Evolutionary conservation across 2,113 vertebrate species (phyloP).

Genomic region (Hystrix cristata): DNA sequence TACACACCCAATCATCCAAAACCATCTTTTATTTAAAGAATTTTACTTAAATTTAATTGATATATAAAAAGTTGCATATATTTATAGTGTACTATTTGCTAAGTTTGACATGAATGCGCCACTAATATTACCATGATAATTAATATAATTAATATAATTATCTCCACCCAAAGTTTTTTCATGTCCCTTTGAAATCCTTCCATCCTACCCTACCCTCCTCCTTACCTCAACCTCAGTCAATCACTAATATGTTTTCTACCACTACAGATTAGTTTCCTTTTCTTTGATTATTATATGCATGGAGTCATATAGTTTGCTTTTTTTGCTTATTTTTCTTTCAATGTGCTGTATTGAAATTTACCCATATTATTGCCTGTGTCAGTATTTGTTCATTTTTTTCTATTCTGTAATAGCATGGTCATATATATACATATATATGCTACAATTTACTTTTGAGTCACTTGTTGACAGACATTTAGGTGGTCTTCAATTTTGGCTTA

Average conservation of each 20-base stretch:
- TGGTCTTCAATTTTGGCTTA: not conserved
- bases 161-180: not conserved
- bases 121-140: not conserved
- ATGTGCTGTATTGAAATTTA: not conserved
- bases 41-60: not conserved
- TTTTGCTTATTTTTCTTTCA: not conserved
- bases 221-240: not conserved
- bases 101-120: not conserved
- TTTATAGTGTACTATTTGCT: not conserved
- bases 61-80: not conserved
- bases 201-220: not conserved
- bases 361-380: not conserved
- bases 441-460: not conserved
- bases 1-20: not conserved
- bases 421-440: not conserved
- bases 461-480: not conserved
- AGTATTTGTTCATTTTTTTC: not conserved
- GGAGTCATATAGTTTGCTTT: not conserved
- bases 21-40: not conserved
- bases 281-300: not conserved
- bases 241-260: not conserved
- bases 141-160: not conserved
- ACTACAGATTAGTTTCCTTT: not conserved
- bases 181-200: not conserved
- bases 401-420: not conserved